Conservation (phyloP, 2,888 invertebrate species). For the Andrena chrysosceles region DNA sequence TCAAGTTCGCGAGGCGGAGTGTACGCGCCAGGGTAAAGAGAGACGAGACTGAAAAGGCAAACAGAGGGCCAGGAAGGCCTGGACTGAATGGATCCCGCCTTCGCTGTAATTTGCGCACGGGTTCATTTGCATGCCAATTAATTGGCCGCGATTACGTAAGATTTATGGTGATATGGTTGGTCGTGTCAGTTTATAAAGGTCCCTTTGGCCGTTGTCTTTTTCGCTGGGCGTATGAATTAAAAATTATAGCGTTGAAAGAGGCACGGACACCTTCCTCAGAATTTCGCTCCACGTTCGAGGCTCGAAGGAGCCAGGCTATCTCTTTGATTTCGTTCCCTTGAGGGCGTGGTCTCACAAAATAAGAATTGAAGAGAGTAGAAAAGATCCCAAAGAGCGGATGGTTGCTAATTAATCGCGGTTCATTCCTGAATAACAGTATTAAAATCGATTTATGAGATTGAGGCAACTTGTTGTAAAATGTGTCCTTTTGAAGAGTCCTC, state of each 20-base stretch:
- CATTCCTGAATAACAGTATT: background rate
- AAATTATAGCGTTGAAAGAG: constrained; percentile 27
- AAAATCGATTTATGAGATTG: background rate
- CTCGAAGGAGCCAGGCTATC: background rate
- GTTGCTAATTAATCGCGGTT: background rate
- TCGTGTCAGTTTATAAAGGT: constrained; percentile 26
- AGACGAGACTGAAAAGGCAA: background rate
- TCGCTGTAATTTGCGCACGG: constrained; percentile 62
- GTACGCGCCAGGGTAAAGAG: background rate
- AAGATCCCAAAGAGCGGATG: background rate
- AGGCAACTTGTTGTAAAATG: too few species aligned
- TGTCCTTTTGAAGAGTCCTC: too few species aligned
- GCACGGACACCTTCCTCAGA: background rate
- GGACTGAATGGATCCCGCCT: constrained; percentile 54
- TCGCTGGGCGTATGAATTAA: constrained; percentile 34
- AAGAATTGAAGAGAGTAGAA: background rate
- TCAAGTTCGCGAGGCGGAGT: background rate
- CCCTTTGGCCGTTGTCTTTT: constrained; percentile 14
- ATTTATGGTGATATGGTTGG: constrained; percentile 63
- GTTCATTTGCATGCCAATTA: constrained; percentile 74
- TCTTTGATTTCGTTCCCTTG: background rate
- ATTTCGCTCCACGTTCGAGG: background rate
- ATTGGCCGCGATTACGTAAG: constrained; percentile 65
- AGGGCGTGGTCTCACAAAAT: background rate
- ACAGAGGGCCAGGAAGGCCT: constrained; percentile 17